phyloP scores from a whole-genome alignment of 2,113 vertebrate genomes.

The Cheilinus undulatus region DNA sequence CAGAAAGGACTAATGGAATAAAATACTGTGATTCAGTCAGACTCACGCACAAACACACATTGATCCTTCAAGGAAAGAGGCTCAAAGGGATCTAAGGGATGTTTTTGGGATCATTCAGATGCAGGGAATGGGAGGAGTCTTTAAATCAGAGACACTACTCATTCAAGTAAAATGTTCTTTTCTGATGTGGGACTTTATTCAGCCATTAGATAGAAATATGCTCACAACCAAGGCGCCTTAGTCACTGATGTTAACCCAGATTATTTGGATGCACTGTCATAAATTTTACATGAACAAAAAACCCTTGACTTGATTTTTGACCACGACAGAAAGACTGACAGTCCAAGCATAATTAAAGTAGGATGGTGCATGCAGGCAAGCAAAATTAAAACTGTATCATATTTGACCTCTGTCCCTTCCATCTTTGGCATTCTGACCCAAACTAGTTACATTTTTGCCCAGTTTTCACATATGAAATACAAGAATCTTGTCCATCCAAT shows the following conservation, averaged over 20 bases:
- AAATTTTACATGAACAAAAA: slow-evolving; percentile 22
- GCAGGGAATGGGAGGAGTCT: slow-evolving; percentile 24
- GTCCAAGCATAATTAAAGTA: slow-evolving; percentile 17
- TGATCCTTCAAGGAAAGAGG: slow-evolving; percentile 48
- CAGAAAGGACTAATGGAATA: slow-evolving; percentile 54
- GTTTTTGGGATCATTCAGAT: slow-evolving; percentile 49
- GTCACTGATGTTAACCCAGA: slow-evolving; percentile 32
- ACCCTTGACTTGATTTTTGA: slow-evolving; percentile 14
- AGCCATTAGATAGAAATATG: slow-evolving; percentile 13
- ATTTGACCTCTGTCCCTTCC: slow-evolving; percentile 41
- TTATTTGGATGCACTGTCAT: slow-evolving; percentile 17
- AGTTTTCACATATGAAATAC: too few species aligned
- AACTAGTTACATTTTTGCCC: too few species aligned
- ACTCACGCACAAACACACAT: slow-evolving; percentile 49
- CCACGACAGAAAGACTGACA: slow-evolving; percentile 23
- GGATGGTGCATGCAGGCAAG: slow-evolving; percentile 14
- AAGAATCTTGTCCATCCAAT: too few species aligned
- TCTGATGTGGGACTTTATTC: slow-evolving; percentile 42
- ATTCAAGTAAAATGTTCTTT: slow-evolving; percentile 57
- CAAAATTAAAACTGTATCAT: slow-evolving; percentile 29
- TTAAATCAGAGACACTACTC: slow-evolving; percentile 49
- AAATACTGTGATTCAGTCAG: slow-evolving; percentile 52
- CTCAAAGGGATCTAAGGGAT: slow-evolving; percentile 49
- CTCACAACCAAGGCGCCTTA: slow-evolving; percentile 15
- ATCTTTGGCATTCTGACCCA: too few species aligned